Base-by-base conservation (phyloP, 2,888 invertebrate species). In the Acronicta leporina region DNA sequence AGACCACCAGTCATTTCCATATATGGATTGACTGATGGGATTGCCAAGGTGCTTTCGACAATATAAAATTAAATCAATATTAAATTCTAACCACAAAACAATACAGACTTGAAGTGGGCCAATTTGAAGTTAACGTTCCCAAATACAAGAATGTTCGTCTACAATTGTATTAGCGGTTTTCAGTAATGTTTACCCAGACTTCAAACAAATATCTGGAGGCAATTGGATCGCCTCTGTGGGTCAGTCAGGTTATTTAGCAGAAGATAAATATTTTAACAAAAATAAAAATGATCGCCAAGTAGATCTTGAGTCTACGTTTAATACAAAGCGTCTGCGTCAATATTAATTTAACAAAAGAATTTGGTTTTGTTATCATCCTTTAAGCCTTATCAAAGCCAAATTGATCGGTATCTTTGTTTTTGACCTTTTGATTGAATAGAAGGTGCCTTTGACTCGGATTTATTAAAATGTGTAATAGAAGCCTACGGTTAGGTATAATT, bases 321-420 rank as follows among this genome's bases (percentile, higher is more conserved):
- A 25, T 30, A 41, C 3, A 41, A 27, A 27, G 27, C 27, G 15
- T 30, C 41, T 50, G 7, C 27, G 41, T 49, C 41, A 41, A 41
- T 30, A 41, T 50, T 50, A 50, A 42, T 42, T 50, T 27, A 41
- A 41, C 25, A 48, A 20, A 8, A 25, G 38, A n/a, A 25, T n/a
- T 25, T 25, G 38, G 15, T 48, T 38, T 9, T n/a, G 38, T 25
- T 40, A n/a, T 41, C 49, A 40, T 50, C 41, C 41, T 8, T 48
- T 48, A 35, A 30, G 41, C n/a, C n/a, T 49, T 49, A 43, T 44
- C 48, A 44, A 49, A 56, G 44, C 35, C 27, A 40, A 48, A 42
- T 48, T 43, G 43, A 43, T 48, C 30, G 14, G 14, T 38, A n/a
- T 43, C 41, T 43, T 43, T 47, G 42, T 55, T 45, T 13, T 27